Evolutionary conservation across 1,140 invertebrate species (phyloP).

Genomic region (Ptiloglossa arizonensis): DNA sequence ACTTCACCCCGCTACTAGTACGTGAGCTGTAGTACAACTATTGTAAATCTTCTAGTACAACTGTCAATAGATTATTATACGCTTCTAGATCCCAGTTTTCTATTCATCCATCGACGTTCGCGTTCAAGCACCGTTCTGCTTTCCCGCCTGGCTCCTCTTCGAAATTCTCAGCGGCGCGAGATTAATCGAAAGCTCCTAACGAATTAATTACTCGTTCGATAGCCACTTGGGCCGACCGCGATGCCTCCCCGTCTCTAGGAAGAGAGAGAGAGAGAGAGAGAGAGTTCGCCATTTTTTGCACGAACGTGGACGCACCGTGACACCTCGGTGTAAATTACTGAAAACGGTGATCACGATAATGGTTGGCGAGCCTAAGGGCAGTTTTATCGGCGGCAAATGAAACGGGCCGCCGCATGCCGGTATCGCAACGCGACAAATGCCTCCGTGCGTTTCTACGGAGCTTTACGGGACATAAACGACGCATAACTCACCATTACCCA

Average conservation of each 20-base stretch:
- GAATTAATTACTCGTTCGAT: neutral
- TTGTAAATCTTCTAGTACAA: too few species aligned
- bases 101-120: too few species aligned
- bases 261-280: too few species aligned
- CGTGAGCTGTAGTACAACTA: too few species aligned
- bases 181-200: neutral
- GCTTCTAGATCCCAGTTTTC: too few species aligned
- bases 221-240: neutral
- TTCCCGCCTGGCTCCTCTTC: too few species aligned
- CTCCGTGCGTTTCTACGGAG: slow-evolving; percentile 3
- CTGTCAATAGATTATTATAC: too few species aligned
- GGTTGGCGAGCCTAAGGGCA: slow-evolving; percentile 31
- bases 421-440: slow-evolving; percentile 54
- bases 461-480: slow-evolving; percentile 54
- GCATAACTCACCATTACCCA: slow-evolving; percentile 60
- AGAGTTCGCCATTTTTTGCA: neutral
- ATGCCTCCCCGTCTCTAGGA: too few species aligned
- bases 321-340: slow-evolving; percentile 21
- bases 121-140: too few species aligned
- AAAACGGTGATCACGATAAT: slow-evolving; percentile 29
- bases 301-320: neutral
- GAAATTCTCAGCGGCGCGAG: too few species aligned
- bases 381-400: slow-evolving; percentile 57
- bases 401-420: slow-evolving; percentile 26
- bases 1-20: too few species aligned